Evolutionary conservation across 2,797 vertebrate species (phyloP).

Genomic region (Leptodactylus fallax): DNA sequence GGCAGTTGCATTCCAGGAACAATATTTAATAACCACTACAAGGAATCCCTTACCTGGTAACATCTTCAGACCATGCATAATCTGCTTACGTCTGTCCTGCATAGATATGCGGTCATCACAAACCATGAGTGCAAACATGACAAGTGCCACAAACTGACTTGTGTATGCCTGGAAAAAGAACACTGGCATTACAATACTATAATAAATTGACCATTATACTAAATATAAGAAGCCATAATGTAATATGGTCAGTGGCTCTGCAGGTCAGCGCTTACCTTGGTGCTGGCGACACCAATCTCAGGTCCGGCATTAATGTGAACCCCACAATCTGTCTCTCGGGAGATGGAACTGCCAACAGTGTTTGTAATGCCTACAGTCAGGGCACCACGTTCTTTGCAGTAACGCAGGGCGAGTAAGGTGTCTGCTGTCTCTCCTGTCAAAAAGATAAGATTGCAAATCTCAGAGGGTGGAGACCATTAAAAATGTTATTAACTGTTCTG

Average conservation of each 20-base stretch:
- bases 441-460: background rate
- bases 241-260: background rate
- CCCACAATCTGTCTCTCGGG: slow-evolving; percentile 95
- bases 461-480: too few relatives aligned
- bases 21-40: too few relatives aligned
- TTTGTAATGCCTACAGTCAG: slow-evolving; percentile 96
- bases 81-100: slow-evolving; percentile 93
- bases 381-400: slow-evolving; percentile 94
- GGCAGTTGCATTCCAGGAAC: too few relatives aligned
- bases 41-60: slow-evolving; percentile 85
- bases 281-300: slow-evolving; percentile 96
- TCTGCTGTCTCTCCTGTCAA: slow-evolving; percentile 94
- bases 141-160: slow-evolving; percentile 95
- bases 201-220: too few relatives aligned
- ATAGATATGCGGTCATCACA: slow-evolving; percentile 96
- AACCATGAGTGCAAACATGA: slow-evolving; percentile 98
- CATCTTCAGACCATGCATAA: slow-evolving; percentile 88
- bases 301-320: slow-evolving; percentile 98
- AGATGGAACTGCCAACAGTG: slow-evolving; percentile 97
- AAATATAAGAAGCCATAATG: too few relatives aligned
- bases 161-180: slow-evolving; percentile 89
- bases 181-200: background rate
- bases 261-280: slow-evolving; percentile 81
- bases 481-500: too few relatives aligned
- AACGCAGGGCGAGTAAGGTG: slow-evolving; percentile 91